Conservation (phyloP, 1,140 invertebrate species). For the Drosophila bifasciata region DNA sequence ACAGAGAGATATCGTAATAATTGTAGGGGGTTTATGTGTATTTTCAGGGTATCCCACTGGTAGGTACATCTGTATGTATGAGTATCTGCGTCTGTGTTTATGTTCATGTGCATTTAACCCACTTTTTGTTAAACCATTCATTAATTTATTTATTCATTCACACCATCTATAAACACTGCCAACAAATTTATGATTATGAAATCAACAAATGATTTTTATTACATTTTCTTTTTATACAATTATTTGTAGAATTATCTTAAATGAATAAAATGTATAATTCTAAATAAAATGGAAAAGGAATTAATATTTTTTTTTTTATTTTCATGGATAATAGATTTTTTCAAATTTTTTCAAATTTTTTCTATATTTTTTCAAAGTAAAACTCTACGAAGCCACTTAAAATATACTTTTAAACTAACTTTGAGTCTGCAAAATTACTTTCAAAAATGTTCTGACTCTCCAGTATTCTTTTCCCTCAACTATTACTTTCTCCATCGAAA, state of each 20-base stretch:
- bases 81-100: slow-evolving; percentile 1
- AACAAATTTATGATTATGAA: slow-evolving; percentile 62
- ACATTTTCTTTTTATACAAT: too few species aligned
- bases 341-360: slow-evolving; percentile 45
- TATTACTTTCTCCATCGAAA: slow-evolving; percentile 23
- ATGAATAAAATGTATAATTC: too few species aligned
- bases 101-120: slow-evolving; percentile 59
- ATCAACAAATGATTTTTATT: slow-evolving; percentile 58
- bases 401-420: too few species aligned
- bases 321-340: slow-evolving; percentile 18
- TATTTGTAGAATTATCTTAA: too few species aligned
- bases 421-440: slow-evolving; percentile 6
- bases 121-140: slow-evolving; percentile 57
- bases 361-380: slow-evolving; percentile 9
- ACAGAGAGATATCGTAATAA: neutral
- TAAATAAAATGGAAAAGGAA: too few species aligned
- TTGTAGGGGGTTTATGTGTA: neutral
- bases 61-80: slow-evolving; percentile 39
- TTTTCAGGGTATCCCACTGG: neutral
- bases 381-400: too few species aligned
- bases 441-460: slow-evolving; percentile 35
- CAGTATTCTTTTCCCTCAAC: neutral
- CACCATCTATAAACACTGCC: slow-evolving; percentile 24
- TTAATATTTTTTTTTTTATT: slow-evolving; percentile 45
- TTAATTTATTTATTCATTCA: slow-evolving; percentile 32